Evolutionary conservation across 2,888 invertebrate species (phyloP).

Genomic region (Drosophila phalerata): DNA sequence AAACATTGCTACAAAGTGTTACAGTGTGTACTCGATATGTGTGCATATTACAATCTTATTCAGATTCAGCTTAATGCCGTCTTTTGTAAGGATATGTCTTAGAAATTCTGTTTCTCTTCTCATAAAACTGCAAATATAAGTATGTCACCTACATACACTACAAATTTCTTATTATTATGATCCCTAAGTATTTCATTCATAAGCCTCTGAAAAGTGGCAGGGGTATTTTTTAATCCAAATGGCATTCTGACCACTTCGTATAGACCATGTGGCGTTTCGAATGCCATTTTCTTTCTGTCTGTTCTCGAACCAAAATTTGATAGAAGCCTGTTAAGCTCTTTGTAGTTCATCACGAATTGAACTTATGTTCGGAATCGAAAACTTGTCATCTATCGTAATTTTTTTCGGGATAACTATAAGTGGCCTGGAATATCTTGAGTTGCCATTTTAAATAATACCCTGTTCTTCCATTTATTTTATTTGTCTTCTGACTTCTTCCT

Average conservation of each 20-base stretch:
- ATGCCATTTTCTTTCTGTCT: constrained; percentile 1
- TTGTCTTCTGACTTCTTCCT: too few species aligned
- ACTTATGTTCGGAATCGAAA: too few species aligned
- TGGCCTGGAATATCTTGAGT: too few species aligned
- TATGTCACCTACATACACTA: background rate
- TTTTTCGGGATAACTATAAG: too few species aligned
- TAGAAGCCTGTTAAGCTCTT: too few species aligned
- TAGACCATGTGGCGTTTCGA: background rate
- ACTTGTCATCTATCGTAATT: too few species aligned
- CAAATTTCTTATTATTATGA: background rate
- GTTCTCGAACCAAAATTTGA: background rate
- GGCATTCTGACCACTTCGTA: background rate
- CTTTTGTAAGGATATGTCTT: background rate
- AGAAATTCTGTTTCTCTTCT: background rate
- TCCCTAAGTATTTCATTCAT: constrained; percentile 1
- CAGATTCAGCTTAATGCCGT: background rate
- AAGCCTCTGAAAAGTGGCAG: too few species aligned
- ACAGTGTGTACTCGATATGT: too few species aligned
- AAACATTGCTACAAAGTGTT: too few species aligned
- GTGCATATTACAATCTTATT: background rate
- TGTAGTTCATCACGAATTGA: too few species aligned
- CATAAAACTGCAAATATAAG: background rate
- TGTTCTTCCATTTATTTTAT: too few species aligned
- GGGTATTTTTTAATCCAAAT: background rate
- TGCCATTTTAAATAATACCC: too few species aligned